Base-by-base conservation (phyloP, 92 coral and sea anemone species). In the Umimayanthus kanabou region DNA sequence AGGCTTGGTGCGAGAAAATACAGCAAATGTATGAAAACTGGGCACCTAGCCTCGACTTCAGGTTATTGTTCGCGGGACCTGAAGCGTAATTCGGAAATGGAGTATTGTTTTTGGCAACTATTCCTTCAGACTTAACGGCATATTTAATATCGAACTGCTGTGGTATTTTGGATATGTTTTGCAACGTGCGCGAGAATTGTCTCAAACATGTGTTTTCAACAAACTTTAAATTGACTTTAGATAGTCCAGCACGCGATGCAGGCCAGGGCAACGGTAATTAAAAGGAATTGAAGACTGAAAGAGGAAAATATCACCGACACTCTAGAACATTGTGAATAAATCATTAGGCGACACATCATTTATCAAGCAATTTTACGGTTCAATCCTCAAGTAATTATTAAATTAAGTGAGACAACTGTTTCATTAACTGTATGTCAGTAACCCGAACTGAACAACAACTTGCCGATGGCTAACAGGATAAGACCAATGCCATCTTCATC, bases 381-480 rank as follows among this genome's bases (percentile, higher is more conserved):
- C 82, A 78, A 83, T 45, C 73, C 79, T 49, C 67, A n/a, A 29
- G 64, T 66, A 72, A 83, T 83, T 82, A 82, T 82, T 83, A 70
- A 83, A 71, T 83, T 83, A 82, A 11, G 69, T 53, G 23, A 82
- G 86, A 82, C 86, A 71, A 47, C 87, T 66, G 61, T 69, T 70
- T 69, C 77, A 83, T 83, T 69, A 70, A 43, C 25, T 83, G 87
- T n/a, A n/a, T n/a, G n/a, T n/a, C n/a, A n/a, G n/a, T 42, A 70
- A 83, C 78, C 13, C 16, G 87, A 83, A 33, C 50, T 22, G 5
- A 16, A 11, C 40, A 40, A 33, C 77, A 13, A 55, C 37, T 22
- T 66, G 58, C 76, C 85, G 43, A 70, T 71, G 67, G 73, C 71
- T 61, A 33, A 9, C 25, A 39, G 69, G 79, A 75, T 75, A 75